Conservation (phyloP, 2,797 vertebrate species). For the Eulemur rubriventer region DNA sequence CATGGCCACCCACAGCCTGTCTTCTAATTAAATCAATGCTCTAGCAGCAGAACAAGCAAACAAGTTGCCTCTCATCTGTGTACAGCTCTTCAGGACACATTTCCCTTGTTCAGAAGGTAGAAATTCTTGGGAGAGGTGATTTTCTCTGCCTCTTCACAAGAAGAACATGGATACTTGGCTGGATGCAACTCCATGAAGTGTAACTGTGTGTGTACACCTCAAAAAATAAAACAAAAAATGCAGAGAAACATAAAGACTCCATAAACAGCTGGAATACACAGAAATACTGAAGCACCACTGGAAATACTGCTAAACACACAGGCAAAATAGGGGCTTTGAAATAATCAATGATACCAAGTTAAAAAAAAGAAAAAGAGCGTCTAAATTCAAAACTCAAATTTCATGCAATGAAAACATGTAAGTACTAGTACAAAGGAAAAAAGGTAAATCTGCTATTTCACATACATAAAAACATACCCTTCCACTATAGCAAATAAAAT, state of each 20-base stretch:
- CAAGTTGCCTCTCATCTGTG: constrained; percentile 68
- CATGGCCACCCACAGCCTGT: constrained; percentile 77
- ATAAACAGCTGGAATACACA: constrained; percentile 66
- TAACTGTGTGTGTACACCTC: constrained; percentile 79
- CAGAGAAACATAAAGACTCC: constrained; percentile 59
- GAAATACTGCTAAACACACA: constrained; percentile 24
- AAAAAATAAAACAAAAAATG: constrained; percentile 76
- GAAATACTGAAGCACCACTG: constrained; percentile 60
- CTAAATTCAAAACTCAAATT: constrained; percentile 60
- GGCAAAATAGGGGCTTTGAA: constrained; percentile 38
- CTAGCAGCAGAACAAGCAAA: constrained; percentile 74
- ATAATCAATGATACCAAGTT: constrained; percentile 42
- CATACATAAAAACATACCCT: background rate
- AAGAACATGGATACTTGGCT: constrained; percentile 69
- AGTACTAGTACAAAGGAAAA: constrained; percentile 1
- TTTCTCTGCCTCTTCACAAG: constrained; percentile 78
- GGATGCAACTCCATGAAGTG: constrained; percentile 75
- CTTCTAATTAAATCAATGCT: constrained; percentile 77
- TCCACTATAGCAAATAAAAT: constrained; percentile 26
- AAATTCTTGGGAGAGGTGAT: constrained; percentile 79
- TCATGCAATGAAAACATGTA: constrained; percentile 54
- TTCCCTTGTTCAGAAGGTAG: constrained; percentile 63
- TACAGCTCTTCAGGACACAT: constrained; percentile 63
- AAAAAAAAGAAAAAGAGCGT: background rate
- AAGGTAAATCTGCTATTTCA: constrained; percentile 36